These are phyloP conservation scores for Aspidoscelis tigris DNA, from an alignment of 2,113 vertebrate species.

Conservation along the genomic window DNA sequence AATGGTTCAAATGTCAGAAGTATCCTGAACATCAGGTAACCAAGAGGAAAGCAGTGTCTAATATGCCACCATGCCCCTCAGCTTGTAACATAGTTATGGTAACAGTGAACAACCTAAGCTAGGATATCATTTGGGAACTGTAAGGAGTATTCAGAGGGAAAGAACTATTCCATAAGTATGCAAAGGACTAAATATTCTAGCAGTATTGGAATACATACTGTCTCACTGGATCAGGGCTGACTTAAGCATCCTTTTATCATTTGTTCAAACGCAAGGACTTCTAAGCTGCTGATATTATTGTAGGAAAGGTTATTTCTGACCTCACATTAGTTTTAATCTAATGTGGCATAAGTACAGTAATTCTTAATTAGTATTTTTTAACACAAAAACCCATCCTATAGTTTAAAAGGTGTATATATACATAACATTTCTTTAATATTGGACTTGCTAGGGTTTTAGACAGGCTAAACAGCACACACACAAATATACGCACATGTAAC, in stretches of 20 bases:
- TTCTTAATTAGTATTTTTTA: neutral
- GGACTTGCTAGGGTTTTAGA: neutral
- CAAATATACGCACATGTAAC: neutral
- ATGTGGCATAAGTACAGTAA: neutral
- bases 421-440: neutral
- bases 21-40: neutral
- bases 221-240: neutral
- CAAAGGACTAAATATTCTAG: neutral
- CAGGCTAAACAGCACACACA: neutral
- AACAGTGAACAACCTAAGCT: no score
- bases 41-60: no score
- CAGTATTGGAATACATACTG: neutral
- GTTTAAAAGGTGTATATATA: neutral
- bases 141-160: neutral
- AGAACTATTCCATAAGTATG: neutral
- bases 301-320: neutral
- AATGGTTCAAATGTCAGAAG: neutral
- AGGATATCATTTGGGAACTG: neutral
- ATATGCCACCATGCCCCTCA: neutral
- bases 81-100: neutral
- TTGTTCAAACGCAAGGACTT: neutral
- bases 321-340: slow-evolving; percentile 33
- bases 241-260: neutral
- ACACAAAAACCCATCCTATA: neutral
- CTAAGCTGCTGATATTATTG: neutral